A percentile compares a stretch with the other conserved stretches of the same genome.
These are phyloP conservation scores for Melieria picta DNA, from an alignment of 2,888 invertebrate genomes.

Conservation along the genomic window DNA sequence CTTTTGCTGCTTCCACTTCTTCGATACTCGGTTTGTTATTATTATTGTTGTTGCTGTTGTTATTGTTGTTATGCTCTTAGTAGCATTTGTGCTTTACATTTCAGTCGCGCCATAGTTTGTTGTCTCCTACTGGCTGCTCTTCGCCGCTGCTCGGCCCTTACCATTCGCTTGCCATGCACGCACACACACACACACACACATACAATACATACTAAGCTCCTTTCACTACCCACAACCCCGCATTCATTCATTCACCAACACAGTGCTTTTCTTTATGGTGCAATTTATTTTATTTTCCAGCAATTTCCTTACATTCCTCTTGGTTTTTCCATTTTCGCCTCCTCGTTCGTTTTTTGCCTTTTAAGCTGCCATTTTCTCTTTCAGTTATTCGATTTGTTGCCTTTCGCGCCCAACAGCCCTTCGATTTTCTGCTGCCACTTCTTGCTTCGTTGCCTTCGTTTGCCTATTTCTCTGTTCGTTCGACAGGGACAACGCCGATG, in stretches of 20 bases:
- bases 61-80: conserved; percentile 16
- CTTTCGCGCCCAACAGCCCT: conserved; percentile 33
- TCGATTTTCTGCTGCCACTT: conserved; percentile 49
- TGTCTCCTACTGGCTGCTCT: background rate
- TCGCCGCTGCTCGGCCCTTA: background rate
- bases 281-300: conserved; percentile 49
- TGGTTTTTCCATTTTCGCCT: conserved; percentile 16
- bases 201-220: too few relatives aligned
- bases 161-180: background rate
- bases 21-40: conserved; percentile 31
- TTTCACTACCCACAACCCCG: too few relatives aligned
- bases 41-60: background rate
- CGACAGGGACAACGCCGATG: background rate
- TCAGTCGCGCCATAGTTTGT: background rate
- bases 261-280: conserved; percentile 28
- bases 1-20: conserved; percentile 22
- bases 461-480: conserved; percentile 33
- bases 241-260: background rate
- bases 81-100: background rate
- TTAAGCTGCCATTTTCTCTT: conserved; percentile 12
- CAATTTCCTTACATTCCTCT: conserved; percentile 52
- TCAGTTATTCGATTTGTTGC: conserved; percentile 41
- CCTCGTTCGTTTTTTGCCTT: conserved; percentile 13
- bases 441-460: conserved; percentile 56
- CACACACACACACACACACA: background rate